Base-by-base conservation (phyloP, 2,888 invertebrate genomes). In the Cecidostiba fungosa region DNA sequence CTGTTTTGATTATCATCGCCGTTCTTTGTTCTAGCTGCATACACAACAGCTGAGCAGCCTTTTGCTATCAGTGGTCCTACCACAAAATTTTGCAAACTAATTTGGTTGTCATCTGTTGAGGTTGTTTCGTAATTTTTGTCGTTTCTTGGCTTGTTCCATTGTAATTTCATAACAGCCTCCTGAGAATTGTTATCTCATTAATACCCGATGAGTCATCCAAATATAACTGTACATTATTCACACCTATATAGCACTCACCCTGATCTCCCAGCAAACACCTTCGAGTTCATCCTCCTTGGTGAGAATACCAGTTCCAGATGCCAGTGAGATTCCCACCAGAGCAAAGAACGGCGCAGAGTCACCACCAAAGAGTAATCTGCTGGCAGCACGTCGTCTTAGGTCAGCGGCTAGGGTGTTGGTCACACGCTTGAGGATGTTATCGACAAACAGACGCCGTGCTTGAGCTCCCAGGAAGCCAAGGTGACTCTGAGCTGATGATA, bases 21-120 rank as follows among this genome's bases (percentile, higher is more conserved):
- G 1, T 86, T 87, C 84, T 94, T 95, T 78, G 95, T 93, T 84
- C 94, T 94, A 1, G 96, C 96, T 4, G 96, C 95, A 92, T 97
- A 97, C 0, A 98, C 97, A 43, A 96, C 97, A 39, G 97, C 97
- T 88, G 96, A 96, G 91, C 97, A 96, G 23, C 97, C 97, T 92
- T 97, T 97, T 8, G 96, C 97, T 89, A 98, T 96, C 1, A 95
- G 94, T 59, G 95, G 94, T 0, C 97, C 97, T 88, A 97, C 94
- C 84, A 95, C 94, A 85, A 97, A 94, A 90, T 96, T 94, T 77
- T 95, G 94, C 73, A 97, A 93, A 77, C 93, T 94, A 12, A 95
- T 92, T n/a, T 94, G 91, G 23, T 93, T 92, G 29, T 93, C 92
- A 54, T 95, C 92, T 3, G 93, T 93, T 62, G 89, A 82, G 1